Evolutionary conservation across 2,888 invertebrate genomes (phyloP), one percentile per base, ranked within the genome.

Genomic region (Acronicta psi): DNA sequence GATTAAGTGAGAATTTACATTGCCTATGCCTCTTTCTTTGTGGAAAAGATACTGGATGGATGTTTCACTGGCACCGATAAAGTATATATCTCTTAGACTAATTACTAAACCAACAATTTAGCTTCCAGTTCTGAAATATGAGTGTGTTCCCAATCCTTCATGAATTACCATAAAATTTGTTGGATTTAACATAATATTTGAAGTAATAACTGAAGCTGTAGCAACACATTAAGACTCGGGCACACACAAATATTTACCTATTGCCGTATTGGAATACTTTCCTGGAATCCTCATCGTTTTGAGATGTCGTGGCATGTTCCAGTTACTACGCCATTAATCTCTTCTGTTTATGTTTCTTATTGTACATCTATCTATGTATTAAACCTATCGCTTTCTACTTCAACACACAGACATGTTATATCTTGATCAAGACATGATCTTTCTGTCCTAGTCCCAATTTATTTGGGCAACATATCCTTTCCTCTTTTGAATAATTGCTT

Each of bases 261-360:
- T 73, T 36, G 61, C 51, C 36, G 54, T 73, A 69, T 76, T 58
- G 74, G 50, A 73, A 54, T 46, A 47, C 44, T 62, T 73, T 73
- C 73, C 61, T 13, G 29, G 73, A 61, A 73, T 53, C 38, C 52
- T 68, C 36, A 55, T 73, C 68, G 61, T 73, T 69, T 72, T 16
- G 52, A 73, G 69, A 67, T 60, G 68, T 55, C 68, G 66, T 47
- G 71, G 37, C 44, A 66, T 62, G 65, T 76, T 73, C 74, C 59
- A 73, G 73, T 69, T 65, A 66, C 52, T 53, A 23, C 40, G 46
- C 52, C 70, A 73, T 73, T 73, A 76, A 69, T 69, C 53, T 67
- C 53, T 47, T 43, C 47, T 68, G 53, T 67, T 72, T 72, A 59
- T 59, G 36, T 59, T 59, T 38, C 37, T 41, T 59, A 52, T 42